Percentiles rank a stretch among this genome's conserved stretches.
These are phyloP conservation scores for Mola mola DNA, from an alignment of 2,113 vertebrate genomes.

Conservation along the genomic window DNA sequence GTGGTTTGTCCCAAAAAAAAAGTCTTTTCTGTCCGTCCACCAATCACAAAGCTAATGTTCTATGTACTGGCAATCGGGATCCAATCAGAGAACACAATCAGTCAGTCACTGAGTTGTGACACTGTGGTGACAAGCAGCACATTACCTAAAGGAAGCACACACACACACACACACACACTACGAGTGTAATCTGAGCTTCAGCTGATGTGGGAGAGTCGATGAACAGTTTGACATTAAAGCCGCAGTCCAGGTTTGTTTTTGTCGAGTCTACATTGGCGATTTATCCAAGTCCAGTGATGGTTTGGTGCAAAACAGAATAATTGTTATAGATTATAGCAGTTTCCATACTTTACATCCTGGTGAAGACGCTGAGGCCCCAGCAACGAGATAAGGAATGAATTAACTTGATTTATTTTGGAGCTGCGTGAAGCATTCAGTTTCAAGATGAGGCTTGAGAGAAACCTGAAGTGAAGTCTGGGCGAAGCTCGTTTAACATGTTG, in stretches of 20 bases:
- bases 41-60: slow-evolving; percentile 72
- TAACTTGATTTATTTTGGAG: slow-evolving; percentile 53
- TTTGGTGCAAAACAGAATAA: slow-evolving; percentile 48
- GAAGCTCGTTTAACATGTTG: slow-evolving; percentile 10
- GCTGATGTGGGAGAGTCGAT: slow-evolving; percentile 21
- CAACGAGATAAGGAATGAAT: slow-evolving; percentile 57
- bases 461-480: slow-evolving; percentile 17
- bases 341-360: slow-evolving; percentile 54
- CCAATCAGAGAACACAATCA: slow-evolving; percentile 67
- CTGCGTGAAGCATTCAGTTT: slow-evolving; percentile 39
- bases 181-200: slow-evolving; percentile 17
- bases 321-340: slow-evolving; percentile 32
- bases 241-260: slow-evolving; percentile 30
- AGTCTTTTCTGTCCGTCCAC: slow-evolving; percentile 32
- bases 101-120: slow-evolving; percentile 66
- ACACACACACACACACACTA: neutral
- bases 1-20: slow-evolving; percentile 11
- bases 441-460: slow-evolving; percentile 34
- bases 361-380: slow-evolving; percentile 22
- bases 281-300: slow-evolving; percentile 15
- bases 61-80: slow-evolving; percentile 35
- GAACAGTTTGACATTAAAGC: slow-evolving; percentile 46
- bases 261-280: neutral
- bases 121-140: slow-evolving; percentile 58
- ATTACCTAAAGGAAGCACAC: slow-evolving; percentile 45